Conservation (phyloP, 2,797 vertebrate species). For the Oreochromis grahami region DNA sequence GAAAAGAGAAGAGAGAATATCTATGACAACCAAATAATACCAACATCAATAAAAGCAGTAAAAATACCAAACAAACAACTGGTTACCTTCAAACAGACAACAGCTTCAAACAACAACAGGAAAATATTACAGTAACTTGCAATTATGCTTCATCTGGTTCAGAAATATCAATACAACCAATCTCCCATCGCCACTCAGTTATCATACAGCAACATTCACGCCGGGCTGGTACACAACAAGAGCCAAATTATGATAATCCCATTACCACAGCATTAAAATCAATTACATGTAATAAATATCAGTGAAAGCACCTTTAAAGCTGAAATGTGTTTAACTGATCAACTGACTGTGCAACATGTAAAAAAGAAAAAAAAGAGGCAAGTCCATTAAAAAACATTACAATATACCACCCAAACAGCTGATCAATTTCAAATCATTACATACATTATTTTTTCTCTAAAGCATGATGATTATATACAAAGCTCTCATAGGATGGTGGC, state of each 20-base stretch:
- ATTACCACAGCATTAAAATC: conserved; percentile 65
- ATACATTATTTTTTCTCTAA: conserved; percentile 16
- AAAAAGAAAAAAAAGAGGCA: conserved; percentile 21
- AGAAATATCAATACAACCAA: conserved; percentile 25
- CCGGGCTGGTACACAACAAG: conserved; percentile 35
- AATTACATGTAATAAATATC: conserved; percentile 76
- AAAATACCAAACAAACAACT: conserved; percentile 50
- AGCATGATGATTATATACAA: conserved; percentile 41
- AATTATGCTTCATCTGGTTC: conserved; percentile 52
- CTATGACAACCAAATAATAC: conserved; percentile 52
- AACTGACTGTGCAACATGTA: conserved; percentile 61
- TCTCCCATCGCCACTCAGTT: conserved; percentile 7
- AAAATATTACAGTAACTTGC: conserved; percentile 57
- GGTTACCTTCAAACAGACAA: conserved; percentile 40
- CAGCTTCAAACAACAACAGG: conserved; percentile 6
- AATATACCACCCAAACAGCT: conserved; percentile 39
- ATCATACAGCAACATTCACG: not conserved
- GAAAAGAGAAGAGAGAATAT: conserved; percentile 36
- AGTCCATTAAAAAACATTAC: conserved; percentile 47
- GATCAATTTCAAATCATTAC: conserved; percentile 29
- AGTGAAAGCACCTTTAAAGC: conserved; percentile 74
- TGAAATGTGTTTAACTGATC: conserved; percentile 70
- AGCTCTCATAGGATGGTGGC: not conserved
- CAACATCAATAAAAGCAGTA: conserved; percentile 55
- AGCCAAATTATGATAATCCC: conserved; percentile 52